Evolutionary conservation across 1,140 invertebrate species (phyloP).

Genomic region (Chymomyza costata): DNA sequence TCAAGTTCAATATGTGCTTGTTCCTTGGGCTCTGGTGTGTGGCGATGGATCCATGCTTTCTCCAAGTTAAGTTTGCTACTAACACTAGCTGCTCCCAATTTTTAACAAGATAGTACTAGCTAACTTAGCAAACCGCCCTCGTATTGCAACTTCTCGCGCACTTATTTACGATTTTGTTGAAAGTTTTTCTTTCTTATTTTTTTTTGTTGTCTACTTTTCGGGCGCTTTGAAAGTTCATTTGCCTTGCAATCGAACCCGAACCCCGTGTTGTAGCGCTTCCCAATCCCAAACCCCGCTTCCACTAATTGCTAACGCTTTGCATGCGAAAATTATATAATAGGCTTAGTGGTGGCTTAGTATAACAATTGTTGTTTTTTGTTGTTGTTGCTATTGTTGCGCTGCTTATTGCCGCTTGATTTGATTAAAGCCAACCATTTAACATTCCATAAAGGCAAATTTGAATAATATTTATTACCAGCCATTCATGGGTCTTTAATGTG

Average conservation of each 20-base stretch:
- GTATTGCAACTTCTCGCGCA: conserved; percentile 37
- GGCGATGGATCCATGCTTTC: too few relatives aligned
- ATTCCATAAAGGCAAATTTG: conserved; percentile 66
- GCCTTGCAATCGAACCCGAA: too few relatives aligned
- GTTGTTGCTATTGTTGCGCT: conserved; percentile 17
- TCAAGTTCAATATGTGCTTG: too few relatives aligned
- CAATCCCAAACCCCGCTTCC: not conserved
- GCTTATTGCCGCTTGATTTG: not conserved
- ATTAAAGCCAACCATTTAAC: conserved; percentile 43
- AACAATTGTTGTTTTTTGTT: conserved; percentile 49
- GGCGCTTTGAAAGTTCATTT: conserved; percentile 65
- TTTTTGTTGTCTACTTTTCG: conserved; percentile 63
- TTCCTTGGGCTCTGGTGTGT: conserved; percentile 1
- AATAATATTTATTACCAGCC: conserved; percentile 69
- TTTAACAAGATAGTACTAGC: too few relatives aligned
- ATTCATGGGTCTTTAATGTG: conserved; percentile 71
- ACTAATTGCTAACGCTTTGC: conserved; percentile 5
- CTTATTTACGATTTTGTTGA: too few relatives aligned
- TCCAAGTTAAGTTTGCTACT: not conserved
- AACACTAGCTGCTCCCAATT: conserved; percentile 9
- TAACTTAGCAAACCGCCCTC: too few relatives aligned
- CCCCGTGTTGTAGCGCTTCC: not conserved
- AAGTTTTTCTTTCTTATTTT: conserved; percentile 3
- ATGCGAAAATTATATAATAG: conserved; percentile 66
- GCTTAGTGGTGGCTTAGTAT: conserved; percentile 67